These are phyloP conservation scores for Notospermus geniculatus DNA, from an alignment of 1,140 invertebrate genomes.

Conservation along the genomic window DNA sequence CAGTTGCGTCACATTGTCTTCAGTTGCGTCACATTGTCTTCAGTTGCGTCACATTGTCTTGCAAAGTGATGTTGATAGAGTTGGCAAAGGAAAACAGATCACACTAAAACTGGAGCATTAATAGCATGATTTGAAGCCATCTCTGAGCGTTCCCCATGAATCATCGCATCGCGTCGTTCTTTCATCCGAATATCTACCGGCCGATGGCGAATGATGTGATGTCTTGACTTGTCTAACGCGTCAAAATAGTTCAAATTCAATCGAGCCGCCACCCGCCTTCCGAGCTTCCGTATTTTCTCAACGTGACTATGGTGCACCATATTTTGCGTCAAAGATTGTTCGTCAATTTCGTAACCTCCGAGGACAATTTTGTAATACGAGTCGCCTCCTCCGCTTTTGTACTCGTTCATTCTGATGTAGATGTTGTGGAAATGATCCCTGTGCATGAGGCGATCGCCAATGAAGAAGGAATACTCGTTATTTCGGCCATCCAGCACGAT, in stretches of 20 bases:
- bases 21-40: too few species aligned
- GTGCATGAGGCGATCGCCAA: not conserved
- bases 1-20: too few species aligned
- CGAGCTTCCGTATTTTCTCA: conserved; percentile 2
- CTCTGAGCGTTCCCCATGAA: too few species aligned
- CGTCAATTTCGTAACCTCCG: conserved; percentile 6
- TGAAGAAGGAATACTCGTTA: not conserved
- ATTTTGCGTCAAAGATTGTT: not conserved
- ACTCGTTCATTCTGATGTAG: not conserved
- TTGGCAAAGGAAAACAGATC: too few species aligned
- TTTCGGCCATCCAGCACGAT: not conserved
- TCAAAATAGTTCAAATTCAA: conserved; percentile 6
- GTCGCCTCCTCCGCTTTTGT: not conserved
- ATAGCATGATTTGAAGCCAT: too few species aligned
- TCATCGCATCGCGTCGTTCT: too few species aligned
- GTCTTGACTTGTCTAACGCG: not conserved
- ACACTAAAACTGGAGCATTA: too few species aligned
- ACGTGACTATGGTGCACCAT: not conserved
- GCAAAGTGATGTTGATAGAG: too few species aligned
- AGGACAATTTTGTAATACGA: not conserved
- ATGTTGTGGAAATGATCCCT: conserved; percentile 6
- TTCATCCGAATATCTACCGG: not conserved
- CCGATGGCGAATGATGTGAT: conserved; percentile 8
- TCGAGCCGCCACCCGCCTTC: not conserved
- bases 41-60: too few species aligned